phyloP scores from a whole-genome alignment of 2,888 invertebrate species.

The Adelphocoris suturalis region DNA sequence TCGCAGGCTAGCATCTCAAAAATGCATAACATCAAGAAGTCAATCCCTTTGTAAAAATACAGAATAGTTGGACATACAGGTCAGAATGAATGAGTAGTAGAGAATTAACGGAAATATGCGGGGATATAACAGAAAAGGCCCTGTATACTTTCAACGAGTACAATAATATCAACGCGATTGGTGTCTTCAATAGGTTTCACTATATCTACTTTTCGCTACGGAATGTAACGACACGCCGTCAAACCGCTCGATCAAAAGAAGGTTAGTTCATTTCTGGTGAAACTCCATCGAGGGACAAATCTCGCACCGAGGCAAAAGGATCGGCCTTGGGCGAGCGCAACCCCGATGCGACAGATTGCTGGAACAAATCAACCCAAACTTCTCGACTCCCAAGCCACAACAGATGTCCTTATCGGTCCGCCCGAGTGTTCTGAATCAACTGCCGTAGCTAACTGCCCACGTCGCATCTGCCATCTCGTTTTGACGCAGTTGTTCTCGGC shows the following conservation, averaged over 20 bases:
- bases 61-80: too few species aligned
- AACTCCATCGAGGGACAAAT: conserved; percentile 27
- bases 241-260: background rate
- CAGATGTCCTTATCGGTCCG: conserved; percentile 62
- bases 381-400: conserved; percentile 55
- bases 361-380: conserved; percentile 61
- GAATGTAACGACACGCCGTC: background rate
- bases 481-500: conserved; percentile 58
- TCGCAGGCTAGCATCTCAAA: too few species aligned
- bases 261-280: background rate
- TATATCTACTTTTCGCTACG: too few species aligned
- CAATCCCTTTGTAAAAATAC: too few species aligned
- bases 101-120: too few species aligned
- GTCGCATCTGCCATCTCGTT: conserved; percentile 39
- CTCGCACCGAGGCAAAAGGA: conserved; percentile 8
- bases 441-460: conserved; percentile 66
- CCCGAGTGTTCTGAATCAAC: conserved; percentile 56
- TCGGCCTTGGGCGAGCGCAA: conserved; percentile 14
- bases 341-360: conserved; percentile 58
- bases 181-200: too few species aligned
- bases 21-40: too few species aligned
- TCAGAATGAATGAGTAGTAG: too few species aligned
- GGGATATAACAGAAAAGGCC: too few species aligned
- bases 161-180: too few species aligned
- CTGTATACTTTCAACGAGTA: too few species aligned